Percentiles rank a stretch among this genome's conserved stretches.
Evolutionary conservation across 2,888 invertebrate species (phyloP).

Genomic region (Notodonta dromedarius): DNA sequence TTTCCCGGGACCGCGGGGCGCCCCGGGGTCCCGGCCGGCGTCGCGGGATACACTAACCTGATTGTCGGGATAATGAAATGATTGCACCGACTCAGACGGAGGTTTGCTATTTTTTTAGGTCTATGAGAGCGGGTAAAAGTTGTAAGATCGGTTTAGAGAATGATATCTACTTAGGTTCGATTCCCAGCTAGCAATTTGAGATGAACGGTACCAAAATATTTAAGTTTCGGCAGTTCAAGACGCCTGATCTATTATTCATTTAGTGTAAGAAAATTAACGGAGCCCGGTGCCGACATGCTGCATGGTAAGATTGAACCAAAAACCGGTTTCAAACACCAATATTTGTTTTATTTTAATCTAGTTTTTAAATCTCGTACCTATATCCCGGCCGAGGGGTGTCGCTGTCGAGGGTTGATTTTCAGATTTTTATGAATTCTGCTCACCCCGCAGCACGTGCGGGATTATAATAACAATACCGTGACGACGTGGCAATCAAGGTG

Average conservation of each 20-base stretch:
- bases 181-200: no score
- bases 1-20: constrained; percentile 13
- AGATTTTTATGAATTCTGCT: constrained; percentile 1
- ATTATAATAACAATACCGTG: background rate
- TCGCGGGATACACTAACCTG: constrained; percentile 7
- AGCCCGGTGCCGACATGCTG: no score
- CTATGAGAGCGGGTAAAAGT: no score
- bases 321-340: background rate
- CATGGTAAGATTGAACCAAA: no score
- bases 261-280: no score
- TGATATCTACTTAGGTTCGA: no score
- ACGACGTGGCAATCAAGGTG: background rate
- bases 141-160: no score
- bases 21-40: constrained; percentile 6
- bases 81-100: background rate
- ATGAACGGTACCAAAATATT: no score
- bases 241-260: no score
- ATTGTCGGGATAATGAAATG: constrained; percentile 1
- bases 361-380: background rate
- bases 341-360: background rate
- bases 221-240: no score
- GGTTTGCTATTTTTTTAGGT: background rate
- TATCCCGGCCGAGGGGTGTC: background rate
- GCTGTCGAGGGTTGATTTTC: background rate
- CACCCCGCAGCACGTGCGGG: background rate